Evolutionary conservation across 2,888 invertebrate species (phyloP).

Genomic region (Caenorhabditis sp.): DNA sequence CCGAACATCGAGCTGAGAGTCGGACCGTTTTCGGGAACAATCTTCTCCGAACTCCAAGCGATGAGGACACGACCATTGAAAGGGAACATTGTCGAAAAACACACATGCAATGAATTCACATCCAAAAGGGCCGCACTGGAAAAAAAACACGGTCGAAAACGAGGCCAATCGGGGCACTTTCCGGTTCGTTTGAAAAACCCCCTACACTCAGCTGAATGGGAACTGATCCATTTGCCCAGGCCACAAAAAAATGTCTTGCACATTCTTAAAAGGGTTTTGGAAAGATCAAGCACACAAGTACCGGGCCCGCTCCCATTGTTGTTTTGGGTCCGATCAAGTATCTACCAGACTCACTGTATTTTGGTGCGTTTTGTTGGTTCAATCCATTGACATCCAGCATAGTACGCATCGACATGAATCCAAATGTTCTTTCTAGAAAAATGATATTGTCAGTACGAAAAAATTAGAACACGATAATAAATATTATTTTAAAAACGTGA

Average conservation of each 20-base stretch:
- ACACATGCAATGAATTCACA: constrained; percentile 22
- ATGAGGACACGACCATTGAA: constrained; percentile 21
- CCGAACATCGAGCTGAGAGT: neutral
- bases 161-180: too few species aligned
- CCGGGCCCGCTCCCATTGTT: too few species aligned
- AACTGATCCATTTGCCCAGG: too few species aligned
- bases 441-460: too few species aligned
- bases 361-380: constrained; percentile 14
- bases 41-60: constrained; percentile 12
- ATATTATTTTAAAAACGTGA: too few species aligned
- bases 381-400: constrained; percentile 39
- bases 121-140: constrained; percentile 17
- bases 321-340: too few species aligned
- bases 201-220: too few species aligned
- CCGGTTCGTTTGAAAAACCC: neutral
- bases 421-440: constrained; percentile 8
- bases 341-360: constrained; percentile 19
- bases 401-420: constrained; percentile 32
- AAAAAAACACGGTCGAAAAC: neutral
- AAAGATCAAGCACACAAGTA: neutral
- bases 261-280: too few species aligned
- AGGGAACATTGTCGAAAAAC: constrained; percentile 26
- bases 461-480: too few species aligned
- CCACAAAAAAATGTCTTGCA: too few species aligned
- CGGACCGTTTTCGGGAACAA: constrained; percentile 2